Evolutionary conservation across 64 coral and sea anemone species (phyloP), one percentile per base, ranked within the genome.

Genomic region (Orbicella faveolata): DNA sequence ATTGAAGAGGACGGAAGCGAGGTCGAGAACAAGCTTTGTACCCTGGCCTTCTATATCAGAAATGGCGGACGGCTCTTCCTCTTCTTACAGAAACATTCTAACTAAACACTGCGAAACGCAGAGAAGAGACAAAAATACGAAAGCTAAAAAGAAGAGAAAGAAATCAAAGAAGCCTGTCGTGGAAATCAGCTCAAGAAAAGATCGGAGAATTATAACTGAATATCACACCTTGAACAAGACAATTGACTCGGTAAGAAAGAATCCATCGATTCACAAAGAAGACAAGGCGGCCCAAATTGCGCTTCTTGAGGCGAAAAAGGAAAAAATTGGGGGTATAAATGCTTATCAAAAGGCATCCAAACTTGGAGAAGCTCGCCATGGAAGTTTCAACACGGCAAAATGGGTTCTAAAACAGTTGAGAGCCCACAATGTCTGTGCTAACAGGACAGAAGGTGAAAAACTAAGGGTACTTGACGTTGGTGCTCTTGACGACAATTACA

Each of bases 271-370:
- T 55, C 17, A 63, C 33, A 80, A 9, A 14, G 62, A 80, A 61
- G 65, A 87, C n/a, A 79, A 59, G 64, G 14, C 61, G 35, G 21
- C 7, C 10, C 67, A 79, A 86, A 57, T 88, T 21, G 77, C 52
- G 7, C 41, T 16, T 2, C 67, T 92, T 10, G 17, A 87, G 34
- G 52, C 83, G 16, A 92, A 92, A 72, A 87, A 65, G 64, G 90
- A 92, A 52, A 87, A 92, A 75, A 74, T 92, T 73, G 90, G 90
- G 79, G 90, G 90, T 2, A 53, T 92, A 21, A 41, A 92, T 79
- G 90, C 90, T 80, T 92, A 92, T 44, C 90, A 92, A 81, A 33
- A 92, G 34, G 90, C 90, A 17, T 92, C 90, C 53, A 87, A 53
- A 74, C 90, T 92, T 23, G 90, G 90, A 73, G 90, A 92, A 41